A percentile compares a stretch with the other conserved stretches of the same genome.
These are phyloP conservation scores for Plodia interpunctella DNA, from an alignment of 1,140 invertebrate genomes.

Conservation along the genomic window DNA sequence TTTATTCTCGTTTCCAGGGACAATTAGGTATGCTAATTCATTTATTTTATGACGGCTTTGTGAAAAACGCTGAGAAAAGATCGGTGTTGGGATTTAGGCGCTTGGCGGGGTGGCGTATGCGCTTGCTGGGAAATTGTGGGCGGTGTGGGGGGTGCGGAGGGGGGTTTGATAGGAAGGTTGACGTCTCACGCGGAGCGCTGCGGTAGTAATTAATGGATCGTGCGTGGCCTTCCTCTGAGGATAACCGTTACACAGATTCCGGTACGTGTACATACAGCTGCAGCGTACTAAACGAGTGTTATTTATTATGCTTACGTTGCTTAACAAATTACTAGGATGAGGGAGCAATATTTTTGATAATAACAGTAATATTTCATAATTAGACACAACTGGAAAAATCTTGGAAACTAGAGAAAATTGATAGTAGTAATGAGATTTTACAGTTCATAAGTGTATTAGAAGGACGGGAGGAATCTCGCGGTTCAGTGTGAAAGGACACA, in stretches of 20 bases:
- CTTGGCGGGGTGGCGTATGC: constrained; percentile 28
- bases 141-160: constrained; percentile 8
- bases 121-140: constrained; percentile 13
- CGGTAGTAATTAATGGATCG: constrained; percentile 50
- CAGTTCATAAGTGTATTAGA: constrained; percentile 22
- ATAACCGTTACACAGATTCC: constrained; percentile 29
- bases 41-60: constrained; percentile 57
- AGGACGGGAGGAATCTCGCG: constrained; percentile 20
- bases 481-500: constrained; percentile 31
- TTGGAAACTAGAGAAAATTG: constrained; percentile 11
- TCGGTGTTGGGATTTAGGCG: constrained; percentile 43
- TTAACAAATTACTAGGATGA: not conserved
- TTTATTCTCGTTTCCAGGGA: constrained; percentile 56
- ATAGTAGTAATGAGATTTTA: constrained; percentile 18
- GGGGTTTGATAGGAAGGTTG: constrained; percentile 23
- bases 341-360: not conserved
- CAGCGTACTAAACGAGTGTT: constrained; percentile 6
- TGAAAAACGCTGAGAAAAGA: constrained; percentile 48
- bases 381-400: no score
- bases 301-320: constrained; percentile 9
- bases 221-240: constrained; percentile 41
- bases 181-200: constrained; percentile 27
- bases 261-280: not conserved
- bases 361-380: not conserved
- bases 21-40: constrained; percentile 72